Conservation (phyloP, 2,113 vertebrate genomes). For the Calyptommatus sinebrachiatus region DNA sequence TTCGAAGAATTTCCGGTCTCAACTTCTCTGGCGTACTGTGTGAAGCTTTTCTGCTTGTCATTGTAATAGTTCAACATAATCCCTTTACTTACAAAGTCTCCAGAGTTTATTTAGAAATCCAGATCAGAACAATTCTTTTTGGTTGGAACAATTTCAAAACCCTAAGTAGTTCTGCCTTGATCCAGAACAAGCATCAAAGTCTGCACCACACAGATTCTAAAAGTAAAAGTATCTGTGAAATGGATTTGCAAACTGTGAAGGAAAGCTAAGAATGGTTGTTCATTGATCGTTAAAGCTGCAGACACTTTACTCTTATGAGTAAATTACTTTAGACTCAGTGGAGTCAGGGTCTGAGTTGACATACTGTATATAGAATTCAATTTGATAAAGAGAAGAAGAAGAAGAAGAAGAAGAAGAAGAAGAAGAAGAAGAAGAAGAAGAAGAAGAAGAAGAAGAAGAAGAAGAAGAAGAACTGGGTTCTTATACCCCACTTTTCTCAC, state of each 20-base stretch:
- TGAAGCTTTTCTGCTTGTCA: neutral
- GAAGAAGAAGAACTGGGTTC: too few species aligned
- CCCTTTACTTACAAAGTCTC: neutral
- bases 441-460: too few species aligned
- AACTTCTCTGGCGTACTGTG: neutral
- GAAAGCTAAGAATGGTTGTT: neutral
- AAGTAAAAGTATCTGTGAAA: neutral
- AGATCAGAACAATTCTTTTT: neutral
- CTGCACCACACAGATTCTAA: neutral
- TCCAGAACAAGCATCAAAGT: neutral
- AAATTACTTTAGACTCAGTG: neutral
- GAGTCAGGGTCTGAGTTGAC: neutral
- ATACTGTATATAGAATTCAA: neutral
- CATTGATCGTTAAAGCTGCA: neutral
- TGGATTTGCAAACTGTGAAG: neutral
- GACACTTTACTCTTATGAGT: neutral
- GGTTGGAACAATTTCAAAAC: neutral
- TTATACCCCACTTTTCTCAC: too few species aligned
- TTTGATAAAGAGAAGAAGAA: too few species aligned
- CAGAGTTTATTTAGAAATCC: neutral
- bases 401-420: too few species aligned
- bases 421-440: too few species aligned
- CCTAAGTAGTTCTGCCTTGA: neutral
- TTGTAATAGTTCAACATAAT: neutral
- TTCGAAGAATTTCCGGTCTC: neutral